These are phyloP conservation scores for Drosophila pseudoobscura DNA, from an alignment of 1,140 invertebrate species.

Conservation along the genomic window DNA sequence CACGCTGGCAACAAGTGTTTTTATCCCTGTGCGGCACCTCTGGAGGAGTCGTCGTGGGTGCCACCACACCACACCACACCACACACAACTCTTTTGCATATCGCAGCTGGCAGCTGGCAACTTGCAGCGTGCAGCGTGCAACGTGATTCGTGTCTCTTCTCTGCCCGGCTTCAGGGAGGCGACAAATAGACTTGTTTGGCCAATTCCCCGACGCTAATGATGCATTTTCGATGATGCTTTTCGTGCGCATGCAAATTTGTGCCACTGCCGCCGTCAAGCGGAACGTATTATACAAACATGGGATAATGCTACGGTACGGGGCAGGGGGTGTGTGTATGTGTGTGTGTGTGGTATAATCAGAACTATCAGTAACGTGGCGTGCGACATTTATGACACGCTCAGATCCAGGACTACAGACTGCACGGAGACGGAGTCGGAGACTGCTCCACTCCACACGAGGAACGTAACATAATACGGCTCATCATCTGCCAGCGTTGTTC, in stretches of 20 bases:
- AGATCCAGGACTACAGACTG: conserved; percentile 20
- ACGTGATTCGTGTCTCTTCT: conserved; percentile 49
- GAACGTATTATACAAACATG: conserved; percentile 37
- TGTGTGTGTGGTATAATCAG: conserved; percentile 50
- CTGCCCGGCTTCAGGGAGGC: conserved; percentile 37
- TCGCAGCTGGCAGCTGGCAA: background rate
- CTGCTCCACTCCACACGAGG: background rate
- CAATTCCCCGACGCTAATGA: conserved; percentile 78
- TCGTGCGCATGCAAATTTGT: conserved; percentile 71
- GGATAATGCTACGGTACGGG: conserved; percentile 1
- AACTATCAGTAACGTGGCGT: conserved; percentile 72
- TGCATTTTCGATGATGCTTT: conserved; percentile 75
- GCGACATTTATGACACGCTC: conserved; percentile 76
- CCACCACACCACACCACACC: conserved; percentile 1
- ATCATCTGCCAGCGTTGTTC: conserved; percentile 61
- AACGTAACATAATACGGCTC: conserved; percentile 73
- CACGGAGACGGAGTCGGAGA: too few relatives aligned
- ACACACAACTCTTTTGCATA: conserved; percentile 59
- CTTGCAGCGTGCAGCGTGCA: background rate
- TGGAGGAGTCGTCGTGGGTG: conserved; percentile 22
- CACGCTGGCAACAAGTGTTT: conserved; percentile 73
- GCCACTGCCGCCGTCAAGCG: conserved; percentile 40
- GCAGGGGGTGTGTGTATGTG: background rate
- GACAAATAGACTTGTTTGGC: conserved; percentile 78
- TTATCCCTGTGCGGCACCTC: conserved; percentile 4